Percentiles rank a stretch among this genome's conserved stretches.
Evolutionary conservation across 1,140 invertebrate species (phyloP).

Genomic region (Hyles vespertilio): DNA sequence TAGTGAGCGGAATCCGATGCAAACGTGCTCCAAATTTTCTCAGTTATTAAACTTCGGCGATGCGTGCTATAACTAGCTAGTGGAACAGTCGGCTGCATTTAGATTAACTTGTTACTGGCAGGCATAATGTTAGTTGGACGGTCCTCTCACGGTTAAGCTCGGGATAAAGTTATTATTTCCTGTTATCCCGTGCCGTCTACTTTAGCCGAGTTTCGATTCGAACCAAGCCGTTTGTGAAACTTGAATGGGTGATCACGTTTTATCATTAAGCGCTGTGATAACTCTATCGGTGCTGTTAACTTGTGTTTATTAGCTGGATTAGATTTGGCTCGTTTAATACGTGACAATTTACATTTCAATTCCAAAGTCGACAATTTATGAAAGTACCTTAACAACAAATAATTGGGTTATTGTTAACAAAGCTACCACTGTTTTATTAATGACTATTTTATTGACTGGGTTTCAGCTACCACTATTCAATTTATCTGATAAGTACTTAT

Average conservation of each 20-base stretch:
- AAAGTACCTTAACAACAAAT: too few relatives aligned
- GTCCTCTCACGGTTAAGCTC: conserved; percentile 56
- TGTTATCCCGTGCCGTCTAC: conserved; percentile 61
- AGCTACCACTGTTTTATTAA: too few relatives aligned
- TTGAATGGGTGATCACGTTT: conserved; percentile 66
- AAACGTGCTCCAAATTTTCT: conserved; percentile 30
- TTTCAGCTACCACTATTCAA: too few relatives aligned
- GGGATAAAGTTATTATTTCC: conserved; percentile 73
- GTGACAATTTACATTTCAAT: too few relatives aligned
- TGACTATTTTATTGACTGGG: too few relatives aligned
- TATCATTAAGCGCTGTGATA: conserved; percentile 2
- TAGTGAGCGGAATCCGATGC: conserved; percentile 11
- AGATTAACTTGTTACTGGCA: conserved; percentile 73
- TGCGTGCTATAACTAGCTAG: conserved; percentile 55
- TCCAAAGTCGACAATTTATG: too few relatives aligned
- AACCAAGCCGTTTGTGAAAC: conserved; percentile 58
- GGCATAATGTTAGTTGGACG: conserved; percentile 70
- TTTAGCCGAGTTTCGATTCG: conserved; percentile 67
- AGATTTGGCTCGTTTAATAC: too few relatives aligned
- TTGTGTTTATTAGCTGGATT: background rate
- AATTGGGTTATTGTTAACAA: too few relatives aligned
- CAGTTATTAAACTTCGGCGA: conserved; percentile 63
- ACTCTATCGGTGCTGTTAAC: background rate
- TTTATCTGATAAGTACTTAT: too few relatives aligned
- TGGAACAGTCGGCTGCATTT: conserved; percentile 64